Evolutionary conservation across 2,888 invertebrate genomes (phyloP).

Genomic region (Xanthorhoe designata): DNA sequence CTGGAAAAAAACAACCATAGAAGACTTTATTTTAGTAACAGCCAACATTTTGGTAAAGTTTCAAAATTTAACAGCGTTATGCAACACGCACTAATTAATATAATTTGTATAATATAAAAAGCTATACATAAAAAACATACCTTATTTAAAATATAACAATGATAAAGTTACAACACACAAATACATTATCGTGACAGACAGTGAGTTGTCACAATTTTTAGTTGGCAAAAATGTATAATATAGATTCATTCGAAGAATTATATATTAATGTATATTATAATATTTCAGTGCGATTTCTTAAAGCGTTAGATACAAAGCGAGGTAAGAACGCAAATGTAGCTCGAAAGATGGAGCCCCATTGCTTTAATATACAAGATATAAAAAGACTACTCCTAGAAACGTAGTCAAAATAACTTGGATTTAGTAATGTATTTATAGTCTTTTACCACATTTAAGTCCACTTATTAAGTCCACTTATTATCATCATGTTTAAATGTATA

Average conservation of each 20-base stretch:
- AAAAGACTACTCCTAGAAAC: not conserved
- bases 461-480: no score
- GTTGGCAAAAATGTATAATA: slow-evolving; percentile 30
- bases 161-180: slow-evolving; percentile 19
- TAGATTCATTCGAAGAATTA: not conserved
- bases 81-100: slow-evolving; percentile 27
- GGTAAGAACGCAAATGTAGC: slow-evolving; percentile 30
- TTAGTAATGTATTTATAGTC: not conserved
- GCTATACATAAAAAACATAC: slow-evolving; percentile 18
- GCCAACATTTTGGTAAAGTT: slow-evolving; percentile 26
- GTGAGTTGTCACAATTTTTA: slow-evolving; percentile 23
- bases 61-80: slow-evolving; percentile 23
- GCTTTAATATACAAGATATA: slow-evolving; percentile 8
- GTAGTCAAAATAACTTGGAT: not conserved
- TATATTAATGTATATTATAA: slow-evolving; percentile 11
- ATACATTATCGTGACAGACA: slow-evolving; percentile 13
- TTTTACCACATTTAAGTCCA: not conserved
- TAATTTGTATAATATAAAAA: slow-evolving; percentile 28
- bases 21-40: slow-evolving; percentile 6
- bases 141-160: slow-evolving; percentile 4
- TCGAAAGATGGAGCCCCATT: slow-evolving; percentile 1
- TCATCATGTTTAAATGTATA: no score
- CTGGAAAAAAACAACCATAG: not conserved
- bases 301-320: slow-evolving; percentile 39
- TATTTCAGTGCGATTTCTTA: slow-evolving; percentile 26